Evolutionary conservation across 2,888 invertebrate species (phyloP), one percentile per base, ranked within the genome.

Genomic region (Opisthograptis luteolata): DNA sequence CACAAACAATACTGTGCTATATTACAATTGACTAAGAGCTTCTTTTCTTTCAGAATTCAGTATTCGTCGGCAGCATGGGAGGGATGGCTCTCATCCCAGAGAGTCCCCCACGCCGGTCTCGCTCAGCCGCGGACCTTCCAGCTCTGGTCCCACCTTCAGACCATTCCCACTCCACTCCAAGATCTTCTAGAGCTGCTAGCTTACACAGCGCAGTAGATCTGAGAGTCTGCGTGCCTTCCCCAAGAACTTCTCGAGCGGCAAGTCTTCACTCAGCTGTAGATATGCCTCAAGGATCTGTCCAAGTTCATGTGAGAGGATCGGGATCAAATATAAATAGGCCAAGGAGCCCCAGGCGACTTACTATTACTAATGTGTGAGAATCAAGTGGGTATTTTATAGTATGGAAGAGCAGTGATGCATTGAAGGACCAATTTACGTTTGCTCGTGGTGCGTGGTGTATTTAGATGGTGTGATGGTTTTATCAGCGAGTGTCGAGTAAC

Each of bases 41-140:
- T n/a, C n/a, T n/a, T n/a, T n/a, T n/a, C n/a, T n/a, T n/a, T n/a
- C n/a, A 96, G 87, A 97, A 97, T 84, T 97, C 97, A 2, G 96
- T 97, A 9, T 97, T 97, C 85, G 96, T 96, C 20, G 95, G 96
- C 49, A 93, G 93, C 58, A 91, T 93, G 64, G 91, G 93, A 0
- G 92, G 93, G 60, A 93, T 93, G 79, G 93, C 94, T 37, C 89
- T 95, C 44, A 92, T 94, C 55, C 93, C 94, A 8, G 92, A 92
- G 50, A 93, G 93, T 62, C 93, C 94, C 0, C 95, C 96, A 0
- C 89, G 97, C 7, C 94, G 96, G 54, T 95, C 95, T 3, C 95
- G 96, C 64, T 96, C 96, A 24, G 97, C 96, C 1, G 94, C 96
- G 63, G 96, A 97, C 76, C 92, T 97, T 8, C 96, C 96, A 68